Evolutionary conservation across 2,797 vertebrate species (phyloP), one percentile per base, ranked within the genome.

Genomic region (Uromys caudimaculatus): DNA sequence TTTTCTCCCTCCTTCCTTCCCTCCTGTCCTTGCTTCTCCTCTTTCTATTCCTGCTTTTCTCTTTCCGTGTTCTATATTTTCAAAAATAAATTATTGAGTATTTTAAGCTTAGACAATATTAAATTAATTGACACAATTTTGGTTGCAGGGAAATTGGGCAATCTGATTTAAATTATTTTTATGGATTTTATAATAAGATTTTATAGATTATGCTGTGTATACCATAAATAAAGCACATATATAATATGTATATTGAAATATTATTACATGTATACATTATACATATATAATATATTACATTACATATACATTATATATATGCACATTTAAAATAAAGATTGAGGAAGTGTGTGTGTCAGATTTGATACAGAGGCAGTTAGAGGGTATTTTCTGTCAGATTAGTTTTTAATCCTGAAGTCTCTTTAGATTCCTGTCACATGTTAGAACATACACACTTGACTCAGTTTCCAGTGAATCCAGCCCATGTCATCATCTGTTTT

Each of bases 151-250:
- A 14, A 95, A 88, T 35, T 44, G 21, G 4, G 1, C n/a, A 38
- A 88, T 79, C 67, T 78, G 9, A 89, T 77, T 90, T 71, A 90
- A 92, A 79, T 91, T 82, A 79, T 60, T 76, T 83, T 87, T 6
- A 82, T 64, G 50, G 47, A 89, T 41, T 62, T 81, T 83, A 17
- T 83, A 56, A 12, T 89, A 77, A 75, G 9, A 75, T 27, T 71
- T 10, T 54, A 84, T 35, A 81, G 24, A 32, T 84, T 81, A 23
- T 81, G 69, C 7, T 44, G 5, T 82, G 17, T 8, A 32, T 21
- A 3, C 11, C 2, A 32, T n/a, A n/a, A 71, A 50, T 69, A 71
- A 44, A 88, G 32, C 27, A 2, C 21, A 83, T 19, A 81, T 21
- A 11, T 24, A 69, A 69, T n/a, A n/a, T 69, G 67, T 69, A n/a